Base-by-base conservation (phyloP, 1,140 invertebrate genomes). In the Choristoneura fumiferana region DNA sequence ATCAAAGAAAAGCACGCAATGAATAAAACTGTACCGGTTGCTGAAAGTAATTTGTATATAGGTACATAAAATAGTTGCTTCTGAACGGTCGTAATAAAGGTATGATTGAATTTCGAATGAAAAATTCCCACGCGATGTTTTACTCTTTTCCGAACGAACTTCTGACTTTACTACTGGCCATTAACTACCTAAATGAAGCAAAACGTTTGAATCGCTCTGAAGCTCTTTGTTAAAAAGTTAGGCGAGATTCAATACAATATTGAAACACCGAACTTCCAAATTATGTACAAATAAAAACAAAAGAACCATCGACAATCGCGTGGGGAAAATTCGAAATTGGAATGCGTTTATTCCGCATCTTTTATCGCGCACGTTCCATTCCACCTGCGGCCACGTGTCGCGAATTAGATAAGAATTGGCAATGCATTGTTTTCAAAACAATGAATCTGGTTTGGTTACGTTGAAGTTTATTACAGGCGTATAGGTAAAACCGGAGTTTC, bases 41-140 rank as follows among this genome's bases (percentile, higher is more conserved):
- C 43, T 29, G 10, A 49, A 49, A 49, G 43, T 49, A 49, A 49
- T 49, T 49, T 49, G 43, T 49, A n/a, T n/a, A n/a, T n/a, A 22
- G 43, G 10, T 49, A 29, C 22, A 29, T 49, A 29, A n/a, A 29
- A 49, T 49, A 49, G 43, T 49, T 49, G 43, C 22, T 49, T 12
- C 43, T 43, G 39, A 22, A 43, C 18, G 8, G 10, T 49, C n/a
- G 43, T 18, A 49, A 49, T 29, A 49, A 49, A 49, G 5, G 18
- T 49, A 22, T 6, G 0, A 49, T 49, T 49, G 22, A 4, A 49
- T 49, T 49, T 33, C 17, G 6, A 49, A 49, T 49, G 10, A 49
- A 49, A 49, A 49, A 33, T 8, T 33, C 22, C 43, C 43, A 49
- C 43, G 43, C 43, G 22, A 49, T 1, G n/a, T 1, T 49, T 43